phyloP scores from a whole-genome alignment of 2,113 vertebrate species.

The Cyanoramphus novaezelandiae region DNA sequence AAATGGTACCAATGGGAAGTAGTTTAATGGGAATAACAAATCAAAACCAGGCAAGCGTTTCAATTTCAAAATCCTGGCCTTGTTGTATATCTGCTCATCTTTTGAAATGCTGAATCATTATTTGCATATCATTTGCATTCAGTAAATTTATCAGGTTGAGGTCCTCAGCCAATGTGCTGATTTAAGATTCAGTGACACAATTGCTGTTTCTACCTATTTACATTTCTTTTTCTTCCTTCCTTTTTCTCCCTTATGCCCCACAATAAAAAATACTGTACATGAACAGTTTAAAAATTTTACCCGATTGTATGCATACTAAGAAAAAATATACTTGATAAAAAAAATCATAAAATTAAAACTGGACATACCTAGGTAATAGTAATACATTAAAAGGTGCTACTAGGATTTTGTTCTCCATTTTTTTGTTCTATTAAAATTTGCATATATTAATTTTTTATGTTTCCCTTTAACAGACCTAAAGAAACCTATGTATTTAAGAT shows the following conservation, averaged over 20 bases:
- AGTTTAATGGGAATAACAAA: conserved; percentile 55
- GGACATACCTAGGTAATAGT: background rate
- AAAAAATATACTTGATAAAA: background rate
- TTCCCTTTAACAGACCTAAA: background rate
- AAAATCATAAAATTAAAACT: background rate
- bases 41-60: conserved; percentile 56
- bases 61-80: conserved; percentile 46
- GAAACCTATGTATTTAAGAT: background rate
- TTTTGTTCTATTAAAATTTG: background rate
- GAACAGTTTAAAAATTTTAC: background rate
- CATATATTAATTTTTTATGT: background rate
- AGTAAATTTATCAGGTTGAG: conserved; percentile 44
- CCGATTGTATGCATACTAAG: background rate
- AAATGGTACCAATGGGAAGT: conserved; percentile 32
- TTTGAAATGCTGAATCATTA: conserved; percentile 46
- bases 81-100: conserved; percentile 29
- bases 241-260: background rate
- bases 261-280: background rate
- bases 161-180: conserved; percentile 34
- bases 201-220: background rate
- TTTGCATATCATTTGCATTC: conserved; percentile 42
- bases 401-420: background rate
- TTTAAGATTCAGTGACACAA: conserved; percentile 15
- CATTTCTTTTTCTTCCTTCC: background rate
- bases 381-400: background rate